Evolutionary conservation across 37 sponge, comb jelly and placozoan genomes (phyloP).

Genomic region (Beroe ovata): DNA sequence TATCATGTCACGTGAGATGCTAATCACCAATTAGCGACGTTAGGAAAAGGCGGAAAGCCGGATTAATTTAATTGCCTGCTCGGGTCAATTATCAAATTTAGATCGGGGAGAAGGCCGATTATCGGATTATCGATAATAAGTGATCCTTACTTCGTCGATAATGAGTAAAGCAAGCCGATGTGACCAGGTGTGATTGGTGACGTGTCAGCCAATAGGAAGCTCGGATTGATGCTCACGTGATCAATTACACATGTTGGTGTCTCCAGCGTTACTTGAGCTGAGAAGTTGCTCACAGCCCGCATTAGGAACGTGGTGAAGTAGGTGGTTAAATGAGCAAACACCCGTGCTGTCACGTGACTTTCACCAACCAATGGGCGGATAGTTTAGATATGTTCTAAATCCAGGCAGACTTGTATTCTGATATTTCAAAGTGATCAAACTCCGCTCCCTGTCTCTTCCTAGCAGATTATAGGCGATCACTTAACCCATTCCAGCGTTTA

Average conservation of each 20-base stretch:
- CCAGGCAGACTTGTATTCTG: background rate
- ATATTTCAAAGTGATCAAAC: slow-evolving; percentile 38
- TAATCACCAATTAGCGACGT: background rate
- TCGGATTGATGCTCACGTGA: background rate
- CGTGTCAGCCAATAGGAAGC: background rate
- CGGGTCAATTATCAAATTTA: background rate
- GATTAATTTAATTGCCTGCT: background rate
- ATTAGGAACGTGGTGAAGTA: too few relatives aligned
- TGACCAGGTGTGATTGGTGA: background rate
- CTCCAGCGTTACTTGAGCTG: too few relatives aligned
- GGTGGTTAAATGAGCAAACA: background rate
- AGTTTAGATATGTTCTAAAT: slow-evolving; percentile 30
- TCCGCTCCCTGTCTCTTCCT: background rate
- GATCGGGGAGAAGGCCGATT: background rate
- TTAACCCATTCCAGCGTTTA: slow-evolving; percentile 38
- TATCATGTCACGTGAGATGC: background rate
- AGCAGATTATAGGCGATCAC: slow-evolving; percentile 3
- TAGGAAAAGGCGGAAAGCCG: background rate
- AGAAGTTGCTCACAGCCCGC: too few relatives aligned
- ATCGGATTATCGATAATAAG: background rate
- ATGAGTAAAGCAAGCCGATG: background rate
- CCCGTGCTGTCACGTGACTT: background rate
- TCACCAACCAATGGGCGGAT: background rate
- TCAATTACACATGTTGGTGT: too few relatives aligned
- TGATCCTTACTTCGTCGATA: background rate